phyloP scores from a whole-genome alignment of 2,888 invertebrate species.

The Leptopilina drosophilae region DNA sequence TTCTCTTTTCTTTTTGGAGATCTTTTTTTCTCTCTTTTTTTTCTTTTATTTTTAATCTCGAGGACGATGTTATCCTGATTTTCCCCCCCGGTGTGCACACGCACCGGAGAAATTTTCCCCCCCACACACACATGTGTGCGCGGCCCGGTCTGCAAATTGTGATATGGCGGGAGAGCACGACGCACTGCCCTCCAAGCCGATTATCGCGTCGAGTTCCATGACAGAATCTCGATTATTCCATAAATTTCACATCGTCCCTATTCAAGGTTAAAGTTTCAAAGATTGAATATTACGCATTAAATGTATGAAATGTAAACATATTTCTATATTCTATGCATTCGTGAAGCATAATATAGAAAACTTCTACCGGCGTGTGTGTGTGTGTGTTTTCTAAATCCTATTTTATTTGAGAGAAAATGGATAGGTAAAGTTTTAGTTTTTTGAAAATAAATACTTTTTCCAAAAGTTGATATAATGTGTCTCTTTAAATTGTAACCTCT shows the following conservation, averaged over 20 bases:
- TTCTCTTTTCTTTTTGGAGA: background rate
- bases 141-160: slow-evolving; percentile 15
- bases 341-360: no score
- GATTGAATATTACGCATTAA: no score
- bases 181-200: slow-evolving; percentile 17
- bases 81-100: slow-evolving; percentile 4
- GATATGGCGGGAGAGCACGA: slow-evolving; percentile 23
- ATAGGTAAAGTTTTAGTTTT: no score
- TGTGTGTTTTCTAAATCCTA: no score
- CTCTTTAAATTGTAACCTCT: slow-evolving; percentile 10
- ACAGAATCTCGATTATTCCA: background rate
- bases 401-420: no score
- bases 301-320: no score
- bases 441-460: no score
- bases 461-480: background rate
- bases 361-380: no score
- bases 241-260: background rate
- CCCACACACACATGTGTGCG: background rate
- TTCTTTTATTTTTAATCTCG: background rate
- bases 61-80: slow-evolving; percentile 8
- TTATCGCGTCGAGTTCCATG: slow-evolving; percentile 14
- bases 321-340: no score
- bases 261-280: background rate
- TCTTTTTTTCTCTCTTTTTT: background rate
- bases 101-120: slow-evolving; percentile 6